These are phyloP conservation scores for Drosophila ohnishii DNA, from an alignment of 1,140 invertebrate genomes.

Conservation along the genomic window DNA sequence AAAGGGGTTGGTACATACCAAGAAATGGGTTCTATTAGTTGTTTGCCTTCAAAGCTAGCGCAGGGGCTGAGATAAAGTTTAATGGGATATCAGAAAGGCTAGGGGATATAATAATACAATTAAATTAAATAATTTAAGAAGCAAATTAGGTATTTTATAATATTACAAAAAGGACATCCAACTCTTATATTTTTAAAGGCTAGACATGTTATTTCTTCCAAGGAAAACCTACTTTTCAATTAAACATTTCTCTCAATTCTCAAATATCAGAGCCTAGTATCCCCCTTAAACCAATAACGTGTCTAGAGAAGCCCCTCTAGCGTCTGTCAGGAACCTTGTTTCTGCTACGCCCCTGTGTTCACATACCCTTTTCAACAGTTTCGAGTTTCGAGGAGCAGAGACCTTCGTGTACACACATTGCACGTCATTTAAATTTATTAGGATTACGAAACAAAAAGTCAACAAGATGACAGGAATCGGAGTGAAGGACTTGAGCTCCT, in stretches of 20 bases:
- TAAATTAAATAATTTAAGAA: too few relatives aligned
- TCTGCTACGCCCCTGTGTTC: conserved; percentile 33
- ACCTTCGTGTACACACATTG: conserved; percentile 36
- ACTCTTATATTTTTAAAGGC: too few relatives aligned
- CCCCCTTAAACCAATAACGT: not conserved
- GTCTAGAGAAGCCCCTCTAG: not conserved
- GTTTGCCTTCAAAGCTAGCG: not conserved
- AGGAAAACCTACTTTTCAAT: not conserved
- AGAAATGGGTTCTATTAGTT: conserved; percentile 14
- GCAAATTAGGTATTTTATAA: too few relatives aligned
- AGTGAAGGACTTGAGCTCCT: conserved; percentile 23
- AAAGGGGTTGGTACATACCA: conserved; percentile 27
- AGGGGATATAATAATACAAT: not conserved
- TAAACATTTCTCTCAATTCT: not conserved
- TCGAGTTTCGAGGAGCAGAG: not conserved
- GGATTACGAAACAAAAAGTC: conserved; percentile 79
- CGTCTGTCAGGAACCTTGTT: not conserved
- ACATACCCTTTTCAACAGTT: conserved; percentile 48
- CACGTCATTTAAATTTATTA: conserved; percentile 75
- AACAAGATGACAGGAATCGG: conserved; percentile 66
- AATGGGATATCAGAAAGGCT: not conserved
- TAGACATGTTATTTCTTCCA: too few relatives aligned
- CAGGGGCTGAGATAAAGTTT: not conserved
- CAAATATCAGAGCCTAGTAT: not conserved
- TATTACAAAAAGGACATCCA: too few relatives aligned